Percentiles rank a stretch among this genome's conserved stretches.
Conservation (phyloP, 2,113 vertebrate species). For the Cygnus atratus region DNA sequence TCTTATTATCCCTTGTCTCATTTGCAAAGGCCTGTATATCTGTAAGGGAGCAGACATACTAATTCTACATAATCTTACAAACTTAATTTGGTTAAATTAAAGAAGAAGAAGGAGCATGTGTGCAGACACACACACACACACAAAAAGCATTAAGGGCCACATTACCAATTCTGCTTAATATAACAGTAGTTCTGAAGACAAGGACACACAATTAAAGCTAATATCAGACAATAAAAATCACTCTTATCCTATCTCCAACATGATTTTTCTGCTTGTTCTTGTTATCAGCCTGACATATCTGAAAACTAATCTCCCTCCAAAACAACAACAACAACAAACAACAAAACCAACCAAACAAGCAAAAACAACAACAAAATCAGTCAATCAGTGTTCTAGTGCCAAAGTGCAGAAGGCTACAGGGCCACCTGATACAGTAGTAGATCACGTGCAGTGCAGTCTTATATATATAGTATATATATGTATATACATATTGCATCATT, state of each 20-base stretch:
- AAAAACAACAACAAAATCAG: background rate
- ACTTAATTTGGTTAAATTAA: background rate
- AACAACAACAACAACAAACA: background rate
- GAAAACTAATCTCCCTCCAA: background rate
- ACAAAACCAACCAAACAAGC: background rate
- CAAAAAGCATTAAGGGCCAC: background rate
- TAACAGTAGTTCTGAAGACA: background rate
- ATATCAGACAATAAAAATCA: background rate
- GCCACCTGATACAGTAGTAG: background rate
- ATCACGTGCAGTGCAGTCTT: too few relatives aligned
- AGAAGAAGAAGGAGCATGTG: background rate
- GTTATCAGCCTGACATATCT: background rate
- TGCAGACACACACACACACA: too few relatives aligned
- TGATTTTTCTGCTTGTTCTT: background rate
- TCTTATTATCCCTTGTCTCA: background rate
- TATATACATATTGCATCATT: too few relatives aligned
- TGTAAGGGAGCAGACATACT: background rate
- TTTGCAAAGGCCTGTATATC: background rate
- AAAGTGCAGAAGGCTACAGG: rapidly evolving
- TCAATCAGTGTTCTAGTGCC: background rate
- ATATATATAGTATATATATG: too few relatives aligned
- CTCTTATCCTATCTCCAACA: background rate
- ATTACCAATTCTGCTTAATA: background rate
- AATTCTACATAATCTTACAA: background rate
- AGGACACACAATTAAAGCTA: background rate